Conservation (phyloP, 2,113 vertebrate species). For the Callionymus lyra region DNA sequence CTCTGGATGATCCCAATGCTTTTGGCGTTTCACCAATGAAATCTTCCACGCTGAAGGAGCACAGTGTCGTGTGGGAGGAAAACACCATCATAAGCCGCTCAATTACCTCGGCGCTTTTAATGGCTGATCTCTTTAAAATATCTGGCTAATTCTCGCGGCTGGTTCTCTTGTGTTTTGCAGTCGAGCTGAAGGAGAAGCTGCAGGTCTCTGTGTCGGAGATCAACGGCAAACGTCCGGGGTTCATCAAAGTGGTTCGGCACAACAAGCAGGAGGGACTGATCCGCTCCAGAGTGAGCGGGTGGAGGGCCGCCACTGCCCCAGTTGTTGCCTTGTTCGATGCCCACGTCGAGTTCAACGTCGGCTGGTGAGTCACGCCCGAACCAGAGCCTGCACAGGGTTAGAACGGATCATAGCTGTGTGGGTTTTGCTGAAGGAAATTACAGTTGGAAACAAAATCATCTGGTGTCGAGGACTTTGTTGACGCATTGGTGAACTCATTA, state of each 20-base stretch:
- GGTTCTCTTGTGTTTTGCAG: slow-evolving; percentile 62
- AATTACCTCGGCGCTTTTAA: not conserved
- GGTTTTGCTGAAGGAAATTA: too few species aligned
- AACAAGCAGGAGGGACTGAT: slow-evolving; percentile 90
- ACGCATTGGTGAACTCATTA: too few species aligned
- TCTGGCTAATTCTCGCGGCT: too few species aligned
- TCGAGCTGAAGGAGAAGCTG: slow-evolving; percentile 89
- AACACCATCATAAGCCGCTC: not conserved
- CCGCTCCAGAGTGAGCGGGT: slow-evolving; percentile 90
- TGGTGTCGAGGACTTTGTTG: too few species aligned
- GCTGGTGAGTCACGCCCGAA: slow-evolving; percentile 76
- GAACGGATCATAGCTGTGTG: too few species aligned
- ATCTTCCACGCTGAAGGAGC: slow-evolving; percentile 33
- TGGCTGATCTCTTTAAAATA: too few species aligned
- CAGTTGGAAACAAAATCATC: too few species aligned
- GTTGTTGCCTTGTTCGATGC: slow-evolving; percentile 95
- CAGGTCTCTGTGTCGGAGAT: slow-evolving; percentile 79
- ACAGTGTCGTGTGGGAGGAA: slow-evolving; percentile 37
- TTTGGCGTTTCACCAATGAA: slow-evolving; percentile 38
- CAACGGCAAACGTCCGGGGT: slow-evolving; percentile 78
- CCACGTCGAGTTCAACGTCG: slow-evolving; percentile 90
- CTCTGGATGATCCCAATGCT: slow-evolving; percentile 46
- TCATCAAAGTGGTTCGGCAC: slow-evolving; percentile 90
- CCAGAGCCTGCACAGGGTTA: slow-evolving; percentile 6
- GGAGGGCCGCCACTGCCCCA: slow-evolving; percentile 83